phyloP scores from a whole-genome alignment of 2,888 invertebrate genomes.

The Tinea pellionella region DNA sequence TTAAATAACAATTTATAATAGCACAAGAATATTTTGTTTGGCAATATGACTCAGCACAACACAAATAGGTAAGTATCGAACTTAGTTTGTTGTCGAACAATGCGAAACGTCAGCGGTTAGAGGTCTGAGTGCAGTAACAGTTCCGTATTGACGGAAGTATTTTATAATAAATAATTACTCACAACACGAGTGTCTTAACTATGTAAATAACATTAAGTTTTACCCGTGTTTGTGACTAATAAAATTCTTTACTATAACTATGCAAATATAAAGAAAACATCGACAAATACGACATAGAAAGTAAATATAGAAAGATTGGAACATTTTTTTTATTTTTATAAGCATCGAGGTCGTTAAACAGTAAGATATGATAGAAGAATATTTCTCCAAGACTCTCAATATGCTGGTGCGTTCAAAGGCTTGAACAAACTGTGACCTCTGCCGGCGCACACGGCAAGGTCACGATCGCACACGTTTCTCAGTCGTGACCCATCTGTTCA shows the following conservation, averaged over 20 bases:
- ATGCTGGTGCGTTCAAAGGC: conserved; percentile 6
- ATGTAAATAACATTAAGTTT: not conserved
- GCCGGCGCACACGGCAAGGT: conserved; percentile 61
- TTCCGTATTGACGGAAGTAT: not conserved
- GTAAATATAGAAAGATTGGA: not conserved
- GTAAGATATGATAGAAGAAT: not conserved
- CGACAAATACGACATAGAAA: not conserved
- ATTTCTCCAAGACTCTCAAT: not conserved
- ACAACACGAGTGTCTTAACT: not conserved
- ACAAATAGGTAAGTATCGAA: not conserved
- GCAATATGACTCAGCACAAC: not conserved
- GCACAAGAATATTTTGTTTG: not conserved
- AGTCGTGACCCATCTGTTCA: conserved; percentile 55
- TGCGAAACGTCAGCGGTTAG: not conserved
- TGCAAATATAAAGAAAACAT: not conserved
- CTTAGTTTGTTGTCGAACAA: not conserved
- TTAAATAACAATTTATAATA: not conserved
- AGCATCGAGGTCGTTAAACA: not conserved
- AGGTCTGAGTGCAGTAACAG: not conserved
- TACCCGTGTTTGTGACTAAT: not conserved
- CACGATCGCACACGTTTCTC: conserved; percentile 66
- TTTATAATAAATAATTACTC: not conserved
- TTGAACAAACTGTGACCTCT: conserved; percentile 48
- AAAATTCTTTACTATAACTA: not conserved
- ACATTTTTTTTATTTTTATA: not conserved